Base-by-base conservation (phyloP, 2,797 vertebrate species). In the Rhinatrema bivittatum region DNA sequence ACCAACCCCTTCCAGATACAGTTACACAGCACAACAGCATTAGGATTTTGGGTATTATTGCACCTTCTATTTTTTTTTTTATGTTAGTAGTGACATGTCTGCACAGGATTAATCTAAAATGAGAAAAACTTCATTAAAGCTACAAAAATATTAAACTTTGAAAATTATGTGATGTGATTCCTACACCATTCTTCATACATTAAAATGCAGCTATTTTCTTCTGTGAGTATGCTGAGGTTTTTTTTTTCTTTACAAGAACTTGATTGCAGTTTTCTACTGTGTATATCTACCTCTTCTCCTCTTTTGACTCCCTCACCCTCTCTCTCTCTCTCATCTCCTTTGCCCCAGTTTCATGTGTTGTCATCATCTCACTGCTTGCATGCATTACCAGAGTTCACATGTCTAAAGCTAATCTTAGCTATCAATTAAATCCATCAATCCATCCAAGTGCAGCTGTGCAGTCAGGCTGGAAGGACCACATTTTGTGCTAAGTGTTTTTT, bases 111-210 rank as follows among this genome's bases (percentile, higher is more conserved):
- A 62, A 56, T 53, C 31, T 45, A 37, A 61, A 56, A 42, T 20
- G 35, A 49, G 20, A 62, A 64, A 53, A 21, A 53, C 67, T 62
- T 62, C 75, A 54, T 54, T 23, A 56, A 43, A 63, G 46, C 56
- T 59, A 42, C 58, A 60, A 60, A 68, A 71, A 57, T 73, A 74
- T 74, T 76, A 63, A 72, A 74, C 58, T 62, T 65, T 62, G 53
- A 60, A 78, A 67, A 66, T 53, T 72, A 26, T 53, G 56, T 61
- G 72, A 57, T 59, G 1, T 24, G 35, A 13, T 49, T 64, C 58
- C 57, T 56, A 39, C 60, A 38, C 52, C 43, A 42, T 75, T 69
- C 50, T 47, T 65, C 66, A 60, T 4, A 27, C 14, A 22, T 40
- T 45, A 51, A 44, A 31, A 32, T 48, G 39, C 27, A 58, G 55